Percentiles rank a stretch among this genome's conserved stretches.
Conservation (phyloP, 2,888 invertebrate genomes). For the Clepsis dumicolana region DNA sequence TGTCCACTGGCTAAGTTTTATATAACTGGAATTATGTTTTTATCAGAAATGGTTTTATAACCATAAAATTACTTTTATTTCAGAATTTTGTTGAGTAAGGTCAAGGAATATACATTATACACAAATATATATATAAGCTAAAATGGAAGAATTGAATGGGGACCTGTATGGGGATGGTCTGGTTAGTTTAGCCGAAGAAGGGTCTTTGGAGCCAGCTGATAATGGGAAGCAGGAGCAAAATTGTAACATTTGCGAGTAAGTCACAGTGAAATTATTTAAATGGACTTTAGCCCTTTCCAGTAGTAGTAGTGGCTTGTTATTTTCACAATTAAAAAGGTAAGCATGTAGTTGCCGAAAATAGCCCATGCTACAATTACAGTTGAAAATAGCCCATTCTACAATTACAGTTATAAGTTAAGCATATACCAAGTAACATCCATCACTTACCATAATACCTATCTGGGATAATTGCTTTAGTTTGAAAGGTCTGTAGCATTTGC, state of each 20-base stretch:
- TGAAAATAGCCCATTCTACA: too few relatives aligned
- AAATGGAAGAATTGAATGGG: constrained; percentile 88
- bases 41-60: background rate
- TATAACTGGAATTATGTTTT: too few relatives aligned
- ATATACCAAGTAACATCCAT: too few relatives aligned
- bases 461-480: too few relatives aligned
- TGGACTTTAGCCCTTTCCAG: background rate
- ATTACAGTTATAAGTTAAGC: too few relatives aligned
- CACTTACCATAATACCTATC: too few relatives aligned
- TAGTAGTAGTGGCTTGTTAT: too few relatives aligned
- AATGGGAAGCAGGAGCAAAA: constrained; percentile 86
- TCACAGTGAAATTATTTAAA: constrained; percentile 44
- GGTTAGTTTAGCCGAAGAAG: constrained; percentile 81
- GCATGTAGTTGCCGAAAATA: too few relatives aligned
- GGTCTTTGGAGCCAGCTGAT: constrained; percentile 80
- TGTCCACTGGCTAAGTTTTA: too few relatives aligned
- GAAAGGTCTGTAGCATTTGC: too few relatives aligned
- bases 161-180: constrained; percentile 83
- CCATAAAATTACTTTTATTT: constrained; percentile 50
- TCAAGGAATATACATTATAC: constrained; percentile 77
- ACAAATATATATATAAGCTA: constrained; percentile 80
- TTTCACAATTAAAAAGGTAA: too few relatives aligned
- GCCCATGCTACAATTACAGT: too few relatives aligned
- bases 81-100: constrained; percentile 76
- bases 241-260: constrained; percentile 89